Evolutionary conservation across 2,888 invertebrate genomes (phyloP), one percentile per base, ranked within the genome.

Genomic region (Ormyrus rosae): DNA sequence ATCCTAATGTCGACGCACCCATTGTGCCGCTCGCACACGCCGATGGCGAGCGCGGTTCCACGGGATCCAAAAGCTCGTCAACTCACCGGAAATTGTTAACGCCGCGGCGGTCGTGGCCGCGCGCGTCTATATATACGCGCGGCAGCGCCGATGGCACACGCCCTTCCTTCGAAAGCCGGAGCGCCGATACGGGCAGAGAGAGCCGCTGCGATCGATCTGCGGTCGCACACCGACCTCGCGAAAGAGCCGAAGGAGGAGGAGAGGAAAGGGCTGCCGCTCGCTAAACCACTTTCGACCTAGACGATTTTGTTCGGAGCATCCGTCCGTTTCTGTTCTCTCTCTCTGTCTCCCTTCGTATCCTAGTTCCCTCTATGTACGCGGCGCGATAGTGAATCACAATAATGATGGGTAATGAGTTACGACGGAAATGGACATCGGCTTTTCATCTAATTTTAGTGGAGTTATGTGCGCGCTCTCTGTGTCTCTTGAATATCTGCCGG

Each of bases 21-120:
- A 89, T 89, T 89, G 89, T 89, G 85, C 88, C 79, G 51, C n/a
- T n/a, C n/a, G n/a, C n/a, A n/a, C n/a, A n/a, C n/a, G n/a, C 2
- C 45, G 10, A 13, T 11, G 46, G 45, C 56, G 56, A 13, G 45
- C 56, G 56, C 82, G 84, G 84, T 84, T 83, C 86, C 84, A 83
- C 85, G 85, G 85, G 84, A 86, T 87, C 84, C 85, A 84, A 88
- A 89, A 88, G 87, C 88, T 89, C 86, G 89, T 89, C 89, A 89
- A 88, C 89, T 87, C 86, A 83, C 86, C 87, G 89, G 89, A 89
- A 89, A 89, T 89, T 86, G 89, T 89, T 89, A 88, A 88, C 87
- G 86, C 88, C 85, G 86, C 85, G 34, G 86, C 85, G 34, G 34
- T 85, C 87, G 88, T 86, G 86, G 86, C 85, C 85, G 80, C 65